These are phyloP conservation scores for Pogonognathellus flavescens DNA, from an alignment of 1,140 invertebrate genomes.

Conservation along the genomic window DNA sequence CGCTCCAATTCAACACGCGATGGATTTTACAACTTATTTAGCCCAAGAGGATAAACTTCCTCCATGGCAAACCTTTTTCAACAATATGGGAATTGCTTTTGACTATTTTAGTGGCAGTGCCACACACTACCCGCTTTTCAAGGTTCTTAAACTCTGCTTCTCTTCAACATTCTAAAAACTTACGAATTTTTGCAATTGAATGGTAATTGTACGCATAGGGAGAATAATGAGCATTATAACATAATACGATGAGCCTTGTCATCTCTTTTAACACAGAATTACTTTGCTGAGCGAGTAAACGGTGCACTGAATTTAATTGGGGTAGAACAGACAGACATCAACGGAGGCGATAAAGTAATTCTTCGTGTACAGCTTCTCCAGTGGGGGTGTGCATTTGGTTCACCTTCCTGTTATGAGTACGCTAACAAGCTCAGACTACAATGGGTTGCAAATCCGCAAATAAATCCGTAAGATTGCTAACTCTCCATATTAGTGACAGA, in stretches of 20 bases:
- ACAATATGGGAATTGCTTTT: constrained; percentile 13
- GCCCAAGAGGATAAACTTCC: not conserved
- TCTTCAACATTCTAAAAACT: too few relatives aligned
- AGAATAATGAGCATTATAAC: not conserved
- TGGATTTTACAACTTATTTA: constrained; percentile 42
- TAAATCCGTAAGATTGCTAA: constrained; percentile 8
- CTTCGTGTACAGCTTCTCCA: not conserved
- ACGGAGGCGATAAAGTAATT: constrained; percentile 3
- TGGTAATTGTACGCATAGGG: too few relatives aligned
- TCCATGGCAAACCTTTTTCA: constrained; percentile 3
- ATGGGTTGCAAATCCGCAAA: not conserved
- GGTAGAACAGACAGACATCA: not conserved
- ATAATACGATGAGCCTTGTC: not conserved
- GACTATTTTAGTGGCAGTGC: constrained; percentile 2
- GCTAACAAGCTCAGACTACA: not conserved
- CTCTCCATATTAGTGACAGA: too few relatives aligned
- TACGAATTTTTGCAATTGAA: too few relatives aligned
- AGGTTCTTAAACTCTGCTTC: not conserved
- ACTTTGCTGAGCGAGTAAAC: constrained; percentile 4
- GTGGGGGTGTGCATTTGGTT: constrained; percentile 21
- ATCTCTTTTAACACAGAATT: not conserved
- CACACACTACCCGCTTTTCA: not conserved
- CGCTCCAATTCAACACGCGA: not conserved
- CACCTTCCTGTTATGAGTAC: constrained; percentile 13
- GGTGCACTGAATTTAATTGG: constrained; percentile 7